Percentiles rank a stretch among this genome's conserved stretches.
Conservation (phyloP, 2,797 vertebrate species). For the Rhincodon typus region DNA sequence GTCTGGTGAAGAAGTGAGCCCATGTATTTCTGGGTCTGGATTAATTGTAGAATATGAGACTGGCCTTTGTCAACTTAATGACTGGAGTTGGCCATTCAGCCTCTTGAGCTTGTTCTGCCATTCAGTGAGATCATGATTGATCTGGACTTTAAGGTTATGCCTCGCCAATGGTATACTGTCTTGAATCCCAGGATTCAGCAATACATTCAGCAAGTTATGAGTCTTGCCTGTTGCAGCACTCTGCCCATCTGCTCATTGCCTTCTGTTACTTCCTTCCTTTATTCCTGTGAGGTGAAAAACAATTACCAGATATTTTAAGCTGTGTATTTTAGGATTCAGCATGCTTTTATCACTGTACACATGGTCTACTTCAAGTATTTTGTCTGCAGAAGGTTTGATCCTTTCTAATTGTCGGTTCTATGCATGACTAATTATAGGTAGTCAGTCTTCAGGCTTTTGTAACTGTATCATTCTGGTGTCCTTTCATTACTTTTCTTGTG, state of each 20-base stretch:
- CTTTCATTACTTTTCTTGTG: neutral
- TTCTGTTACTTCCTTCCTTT: constrained; percentile 14
- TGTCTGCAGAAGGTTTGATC: constrained; percentile 19
- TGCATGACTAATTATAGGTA: neutral
- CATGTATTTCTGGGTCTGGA: neutral
- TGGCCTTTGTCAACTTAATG: neutral
- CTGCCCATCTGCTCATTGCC: neutral
- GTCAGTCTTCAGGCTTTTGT: neutral
- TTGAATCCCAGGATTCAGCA: neutral
- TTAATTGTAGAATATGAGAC: neutral
- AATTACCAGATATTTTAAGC: constrained; percentile 19
- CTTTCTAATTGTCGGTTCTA: constrained; percentile 5
- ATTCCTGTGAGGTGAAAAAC: neutral
- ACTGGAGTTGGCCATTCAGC: neutral
- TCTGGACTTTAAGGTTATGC: neutral
- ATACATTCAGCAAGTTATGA: neutral
- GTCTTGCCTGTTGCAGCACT: neutral
- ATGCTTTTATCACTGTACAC: neutral
- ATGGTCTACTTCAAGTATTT: neutral
- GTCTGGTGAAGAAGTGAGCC: neutral
- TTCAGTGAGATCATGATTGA: neutral
- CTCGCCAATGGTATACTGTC: neutral
- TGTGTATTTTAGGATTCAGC: neutral
- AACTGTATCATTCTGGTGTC: neutral
- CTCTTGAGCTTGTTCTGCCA: neutral